Evolutionary conservation across 2,888 invertebrate genomes (phyloP).

Genomic region (Nephrocerus scutellatus): DNA sequence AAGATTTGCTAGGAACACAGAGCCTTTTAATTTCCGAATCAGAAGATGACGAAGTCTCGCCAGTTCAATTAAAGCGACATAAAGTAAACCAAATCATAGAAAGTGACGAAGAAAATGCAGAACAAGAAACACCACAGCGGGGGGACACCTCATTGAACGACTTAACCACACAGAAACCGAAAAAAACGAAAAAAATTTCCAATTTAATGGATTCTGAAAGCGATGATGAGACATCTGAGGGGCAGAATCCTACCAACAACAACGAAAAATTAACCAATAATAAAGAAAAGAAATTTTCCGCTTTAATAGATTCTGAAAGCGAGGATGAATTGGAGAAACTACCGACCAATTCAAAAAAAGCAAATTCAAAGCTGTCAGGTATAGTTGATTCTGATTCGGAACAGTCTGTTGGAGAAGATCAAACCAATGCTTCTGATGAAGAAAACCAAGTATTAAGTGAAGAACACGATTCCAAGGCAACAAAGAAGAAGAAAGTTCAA

Average conservation of each 20-base stretch:
- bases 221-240: slow-evolving; percentile 2
- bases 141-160: not conserved
- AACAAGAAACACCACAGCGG: not conserved
- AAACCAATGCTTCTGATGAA: slow-evolving; percentile 2
- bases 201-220: slow-evolving; percentile 22
- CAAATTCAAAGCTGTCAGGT: slow-evolving; percentile 23
- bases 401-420: not conserved
- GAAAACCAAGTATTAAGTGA: slow-evolving; percentile 1
- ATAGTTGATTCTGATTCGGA: slow-evolving; percentile 11
- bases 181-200: slow-evolving; percentile 13
- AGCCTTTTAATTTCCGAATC: slow-evolving; percentile 37
- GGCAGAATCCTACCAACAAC: not conserved
- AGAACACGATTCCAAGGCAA: not conserved
- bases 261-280: not conserved
- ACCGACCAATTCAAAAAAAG: not conserved
- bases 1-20: slow-evolving; percentile 35
- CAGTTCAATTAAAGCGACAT: slow-evolving; percentile 7
- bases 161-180: too few species aligned
- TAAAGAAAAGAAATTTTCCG: slow-evolving; percentile 11
- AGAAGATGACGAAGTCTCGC: slow-evolving; percentile 26
- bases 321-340: slow-evolving; percentile 21
- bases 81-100: slow-evolving; percentile 21
- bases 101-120: slow-evolving; percentile 24
- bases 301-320: slow-evolving; percentile 27
- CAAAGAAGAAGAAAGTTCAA: slow-evolving; percentile 20